phyloP scores from a whole-genome alignment of 2,797 vertebrate genomes.

The Pelodytes ibericus region DNA sequence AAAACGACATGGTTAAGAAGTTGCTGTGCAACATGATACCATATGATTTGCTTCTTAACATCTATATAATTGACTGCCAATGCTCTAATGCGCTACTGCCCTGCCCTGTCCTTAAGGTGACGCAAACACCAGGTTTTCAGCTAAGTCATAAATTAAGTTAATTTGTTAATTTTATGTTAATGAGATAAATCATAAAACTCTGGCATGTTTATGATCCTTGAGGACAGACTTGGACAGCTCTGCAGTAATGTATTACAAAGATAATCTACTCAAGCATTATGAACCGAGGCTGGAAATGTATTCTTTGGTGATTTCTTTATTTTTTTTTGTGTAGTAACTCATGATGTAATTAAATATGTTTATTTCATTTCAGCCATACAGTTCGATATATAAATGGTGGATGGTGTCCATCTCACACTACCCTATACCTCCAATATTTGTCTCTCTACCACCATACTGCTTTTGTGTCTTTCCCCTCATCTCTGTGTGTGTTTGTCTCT shows the following conservation, averaged over 20 bases:
- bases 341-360: not conserved
- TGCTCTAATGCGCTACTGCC: not conserved
- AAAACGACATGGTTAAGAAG: no score
- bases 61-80: not conserved
- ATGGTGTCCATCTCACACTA: not conserved
- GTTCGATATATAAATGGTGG: not conserved
- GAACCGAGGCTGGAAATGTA: not conserved
- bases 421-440: no score
- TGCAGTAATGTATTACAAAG: not conserved
- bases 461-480: no score
- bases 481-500: no score
- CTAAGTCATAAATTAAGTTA: not conserved
- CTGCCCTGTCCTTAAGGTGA: not conserved
- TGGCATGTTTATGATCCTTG: not conserved
- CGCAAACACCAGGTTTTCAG: not conserved
- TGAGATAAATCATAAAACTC: not conserved
- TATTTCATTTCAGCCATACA: not conserved
- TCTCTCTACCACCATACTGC: no score
- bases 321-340: not conserved
- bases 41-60: not conserved
- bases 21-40: not conserved
- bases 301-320: not conserved
- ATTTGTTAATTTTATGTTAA: not conserved
- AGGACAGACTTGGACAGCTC: not conserved
- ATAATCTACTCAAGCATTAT: not conserved